These are phyloP conservation scores for Cherax destructor DNA, from an alignment of 1,140 invertebrate genomes.

Conservation along the genomic window DNA sequence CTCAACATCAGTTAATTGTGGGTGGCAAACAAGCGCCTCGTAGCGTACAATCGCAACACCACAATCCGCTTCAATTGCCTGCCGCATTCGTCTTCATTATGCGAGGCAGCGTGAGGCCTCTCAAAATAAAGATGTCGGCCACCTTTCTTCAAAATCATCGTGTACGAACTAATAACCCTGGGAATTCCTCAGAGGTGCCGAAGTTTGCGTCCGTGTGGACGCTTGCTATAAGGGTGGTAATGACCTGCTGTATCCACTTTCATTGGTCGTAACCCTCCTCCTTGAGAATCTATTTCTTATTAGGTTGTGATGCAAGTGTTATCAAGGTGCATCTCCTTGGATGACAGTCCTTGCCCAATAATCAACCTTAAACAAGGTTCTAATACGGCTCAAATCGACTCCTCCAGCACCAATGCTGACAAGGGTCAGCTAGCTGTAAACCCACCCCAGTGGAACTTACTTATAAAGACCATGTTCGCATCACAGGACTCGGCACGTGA, in stretches of 20 bases:
- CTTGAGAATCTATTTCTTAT: background rate
- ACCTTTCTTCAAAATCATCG: conserved; percentile 13
- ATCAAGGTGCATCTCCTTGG: background rate
- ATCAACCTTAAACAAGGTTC: background rate
- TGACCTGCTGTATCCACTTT: background rate
- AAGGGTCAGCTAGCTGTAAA: background rate
- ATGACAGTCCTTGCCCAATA: background rate
- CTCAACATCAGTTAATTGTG: background rate
- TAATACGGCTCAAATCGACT: background rate
- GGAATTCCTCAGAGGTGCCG: background rate
- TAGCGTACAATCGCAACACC: background rate
- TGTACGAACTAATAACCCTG: conserved; percentile 29
- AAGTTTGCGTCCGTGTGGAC: background rate
- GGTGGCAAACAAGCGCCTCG: background rate
- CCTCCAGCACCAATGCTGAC: background rate
- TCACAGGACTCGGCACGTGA: conserved; percentile 33
- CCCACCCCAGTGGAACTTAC: background rate
- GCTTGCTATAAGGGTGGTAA: background rate
- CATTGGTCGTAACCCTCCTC: background rate
- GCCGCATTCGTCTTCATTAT: conserved; percentile 28
- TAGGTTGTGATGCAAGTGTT: background rate
- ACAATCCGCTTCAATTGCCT: conserved; percentile 16
- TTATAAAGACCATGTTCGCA: conserved; percentile 1
- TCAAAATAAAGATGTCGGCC: background rate
- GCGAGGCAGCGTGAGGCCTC: conserved; percentile 21